Base-by-base conservation (phyloP, 2,888 invertebrate genomes). In the Euphydryas editha region DNA sequence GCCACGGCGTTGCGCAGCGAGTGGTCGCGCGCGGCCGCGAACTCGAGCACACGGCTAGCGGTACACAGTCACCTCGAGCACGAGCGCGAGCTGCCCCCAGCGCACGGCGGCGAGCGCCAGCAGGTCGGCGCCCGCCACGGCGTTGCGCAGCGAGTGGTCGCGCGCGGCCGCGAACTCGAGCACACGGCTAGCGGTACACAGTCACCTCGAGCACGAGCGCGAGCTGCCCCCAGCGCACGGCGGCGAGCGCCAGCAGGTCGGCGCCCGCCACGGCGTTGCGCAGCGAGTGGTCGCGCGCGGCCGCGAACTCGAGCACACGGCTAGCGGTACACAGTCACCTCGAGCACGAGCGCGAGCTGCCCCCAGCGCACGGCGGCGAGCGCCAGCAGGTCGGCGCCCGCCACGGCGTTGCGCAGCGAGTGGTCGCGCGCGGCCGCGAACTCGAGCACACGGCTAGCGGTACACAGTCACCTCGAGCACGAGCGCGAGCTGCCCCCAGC, bases 351-450 rank as follows among this genome's bases (percentile, higher is more conserved):
- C 68, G 95, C 93, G 55, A 95, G 95, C 87, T 98, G 97, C 24
- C 96, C 96, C 96, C 98, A 97, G 78, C 97, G 94, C 47, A 97
- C 95, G 49, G 98, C 95, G 24, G 96, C 96, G 39, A 99, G 94
- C 18, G 98, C 97, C 37, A 99, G 93, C 76, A 99, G 94, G 93
- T 24, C 24, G 24, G 96, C 96, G 36, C 99, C 96, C 17, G 97
- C 96, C 2, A 96, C 95, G 0, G 98, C 98, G 24, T 24, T 24
- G 90, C 96, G 95, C 83, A 97, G 96, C 10, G 98, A 96, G 82
- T 24, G 24, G 24, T 24, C 24, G 71, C 98, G 94, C 24, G 96
- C 97, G 68, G 96, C 82, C 78, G 95, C 95, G 87, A 98, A 98
- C 88, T 99, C 99, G 0, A 96, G 8, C 36, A 36, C 36, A 36